These are phyloP conservation scores for Cryptocephalus moraei DNA, from an alignment of 2,888 invertebrate genomes.

Conservation along the genomic window DNA sequence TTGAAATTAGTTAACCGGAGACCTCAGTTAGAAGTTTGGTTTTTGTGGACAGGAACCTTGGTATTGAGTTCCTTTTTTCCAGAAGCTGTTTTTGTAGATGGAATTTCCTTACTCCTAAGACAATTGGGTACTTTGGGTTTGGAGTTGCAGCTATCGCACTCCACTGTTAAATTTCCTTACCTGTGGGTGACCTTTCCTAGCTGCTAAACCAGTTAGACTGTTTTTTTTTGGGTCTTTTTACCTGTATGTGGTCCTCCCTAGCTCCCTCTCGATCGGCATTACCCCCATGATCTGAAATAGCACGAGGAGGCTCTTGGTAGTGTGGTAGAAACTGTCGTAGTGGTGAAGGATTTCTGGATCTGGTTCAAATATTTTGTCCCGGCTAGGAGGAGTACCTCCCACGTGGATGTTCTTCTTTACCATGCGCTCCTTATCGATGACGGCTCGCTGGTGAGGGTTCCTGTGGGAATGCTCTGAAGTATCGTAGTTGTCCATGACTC, in stretches of 20 bases:
- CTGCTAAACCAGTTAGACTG: no score
- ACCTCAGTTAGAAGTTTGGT: no score
- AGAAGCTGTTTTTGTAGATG: no score
- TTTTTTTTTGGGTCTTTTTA: slow-evolving; percentile 9
- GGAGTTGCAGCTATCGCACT: no score
- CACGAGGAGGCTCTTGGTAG: slow-evolving; percentile 58
- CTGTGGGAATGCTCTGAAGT: background rate
- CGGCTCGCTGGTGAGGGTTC: slow-evolving; percentile 25
- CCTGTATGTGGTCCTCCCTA: slow-evolving; percentile 37
- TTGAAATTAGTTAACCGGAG: no score
- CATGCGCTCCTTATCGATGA: background rate
- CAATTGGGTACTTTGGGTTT: no score
- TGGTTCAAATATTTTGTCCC: slow-evolving; percentile 14
- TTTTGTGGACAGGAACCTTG: no score
- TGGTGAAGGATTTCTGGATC: slow-evolving; percentile 49
- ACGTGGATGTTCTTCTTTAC: background rate
- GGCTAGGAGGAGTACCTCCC: slow-evolving; percentile 12
- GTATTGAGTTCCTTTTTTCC: no score
- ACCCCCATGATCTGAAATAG: slow-evolving; percentile 67
- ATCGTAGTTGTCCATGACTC: no score
- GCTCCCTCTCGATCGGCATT: slow-evolving; percentile 61
- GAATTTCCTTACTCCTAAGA: no score
- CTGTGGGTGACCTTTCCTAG: no score
- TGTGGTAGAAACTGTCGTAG: slow-evolving; percentile 60
- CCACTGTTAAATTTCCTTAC: no score